These are phyloP conservation scores for Edolisoma coerulescens DNA, from an alignment of 2,113 vertebrate species.

Conservation along the genomic window DNA sequence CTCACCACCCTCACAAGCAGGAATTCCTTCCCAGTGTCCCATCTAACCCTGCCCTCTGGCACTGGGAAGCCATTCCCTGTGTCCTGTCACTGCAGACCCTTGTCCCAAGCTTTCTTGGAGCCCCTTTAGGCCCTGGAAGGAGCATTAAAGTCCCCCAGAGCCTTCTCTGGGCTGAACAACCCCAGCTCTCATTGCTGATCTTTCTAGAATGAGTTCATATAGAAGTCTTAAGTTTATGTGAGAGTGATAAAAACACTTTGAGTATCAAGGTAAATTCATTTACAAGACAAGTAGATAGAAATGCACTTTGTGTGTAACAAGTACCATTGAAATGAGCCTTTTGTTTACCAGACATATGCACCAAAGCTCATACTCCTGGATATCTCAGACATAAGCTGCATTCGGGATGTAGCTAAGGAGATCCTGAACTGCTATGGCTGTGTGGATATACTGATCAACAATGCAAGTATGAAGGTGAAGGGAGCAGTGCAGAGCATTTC, in stretches of 20 bases:
- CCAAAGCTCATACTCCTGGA: conserved; percentile 92
- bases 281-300: neutral
- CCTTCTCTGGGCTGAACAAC: neutral
- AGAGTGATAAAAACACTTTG: neutral
- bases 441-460: conserved; percentile 91
- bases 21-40: neutral
- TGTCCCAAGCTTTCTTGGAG: neutral
- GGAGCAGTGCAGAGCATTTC: conserved; percentile 87
- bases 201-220: neutral
- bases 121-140: neutral
- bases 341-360: conserved; percentile 83
- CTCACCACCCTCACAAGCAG: rapidly evolving
- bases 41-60: neutral
- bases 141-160: neutral
- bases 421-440: conserved; percentile 89
- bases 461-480: conserved; percentile 90
- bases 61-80: neutral
- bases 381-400: conserved; percentile 85
- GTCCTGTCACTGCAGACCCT: neutral
- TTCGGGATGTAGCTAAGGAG: conserved; percentile 83
- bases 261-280: neutral
- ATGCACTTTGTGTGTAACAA: neutral
- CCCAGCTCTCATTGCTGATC: neutral
- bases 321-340: neutral
- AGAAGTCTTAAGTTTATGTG: neutral